Percentiles rank a stretch among this genome's conserved stretches.
Evolutionary conservation across 2,797 vertebrate species (phyloP).

Genomic region (Hylomyscus alleni): DNA sequence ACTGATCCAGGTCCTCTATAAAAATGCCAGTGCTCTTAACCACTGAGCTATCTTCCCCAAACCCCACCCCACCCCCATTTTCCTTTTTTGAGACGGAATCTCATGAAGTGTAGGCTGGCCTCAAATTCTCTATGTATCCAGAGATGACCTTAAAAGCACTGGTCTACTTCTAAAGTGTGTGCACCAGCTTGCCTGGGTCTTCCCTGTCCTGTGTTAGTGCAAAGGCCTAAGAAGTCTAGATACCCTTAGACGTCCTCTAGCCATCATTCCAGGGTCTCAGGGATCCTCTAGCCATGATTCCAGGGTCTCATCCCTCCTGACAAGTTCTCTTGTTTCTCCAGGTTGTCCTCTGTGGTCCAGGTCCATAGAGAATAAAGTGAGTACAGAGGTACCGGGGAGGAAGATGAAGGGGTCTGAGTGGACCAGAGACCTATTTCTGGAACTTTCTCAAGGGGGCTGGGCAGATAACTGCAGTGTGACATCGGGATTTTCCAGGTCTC

Average conservation of each 20-base stretch:
- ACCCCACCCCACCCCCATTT: too few species aligned
- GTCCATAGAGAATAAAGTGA: accelerated
- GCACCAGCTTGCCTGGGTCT: background rate
- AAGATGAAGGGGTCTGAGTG: background rate
- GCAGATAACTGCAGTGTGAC: too few species aligned
- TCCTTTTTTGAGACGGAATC: too few species aligned
- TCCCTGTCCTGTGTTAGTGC: background rate
- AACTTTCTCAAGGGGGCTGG: background rate
- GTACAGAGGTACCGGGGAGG: background rate
- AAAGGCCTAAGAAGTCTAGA: background rate
- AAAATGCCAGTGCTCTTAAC: too few species aligned
- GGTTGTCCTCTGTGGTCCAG: background rate
- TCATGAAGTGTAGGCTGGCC: too few species aligned
- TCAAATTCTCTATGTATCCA: background rate
- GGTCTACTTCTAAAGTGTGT: background rate
- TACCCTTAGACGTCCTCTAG: too few species aligned
- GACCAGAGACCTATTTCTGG: background rate
- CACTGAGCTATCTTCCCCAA: too few species aligned
- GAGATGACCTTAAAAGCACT: background rate
- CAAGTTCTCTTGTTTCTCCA: background rate
- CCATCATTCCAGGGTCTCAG: too few species aligned
- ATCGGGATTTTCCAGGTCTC: background rate
- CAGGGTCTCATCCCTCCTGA: background rate
- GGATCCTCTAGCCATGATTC: too few species aligned
- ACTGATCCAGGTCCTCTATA: too few species aligned